Percentiles rank a stretch among this genome's conserved stretches.
These are phyloP conservation scores for Onthophagus taurus DNA, from an alignment of 1,140 invertebrate species.

Conservation along the genomic window DNA sequence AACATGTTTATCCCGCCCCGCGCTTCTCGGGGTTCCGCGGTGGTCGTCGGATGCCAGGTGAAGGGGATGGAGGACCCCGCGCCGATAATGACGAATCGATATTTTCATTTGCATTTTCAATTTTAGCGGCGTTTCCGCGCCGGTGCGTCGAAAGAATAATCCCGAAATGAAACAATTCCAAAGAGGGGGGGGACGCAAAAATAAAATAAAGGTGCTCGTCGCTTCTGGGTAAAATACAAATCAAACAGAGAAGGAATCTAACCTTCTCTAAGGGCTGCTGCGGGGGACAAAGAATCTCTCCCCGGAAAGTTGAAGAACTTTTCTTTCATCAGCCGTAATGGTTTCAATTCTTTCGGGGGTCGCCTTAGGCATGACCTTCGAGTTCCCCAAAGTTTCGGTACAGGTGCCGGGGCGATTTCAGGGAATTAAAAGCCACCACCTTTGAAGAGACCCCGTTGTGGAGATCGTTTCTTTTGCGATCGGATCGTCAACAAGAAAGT, in stretches of 20 bases:
- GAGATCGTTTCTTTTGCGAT: too few relatives aligned
- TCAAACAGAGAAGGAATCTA: slow-evolving; percentile 27
- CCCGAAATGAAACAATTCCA: slow-evolving; percentile 10
- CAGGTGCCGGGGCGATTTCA: too few relatives aligned
- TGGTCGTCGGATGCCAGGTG: too few relatives aligned
- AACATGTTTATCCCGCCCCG: too few relatives aligned
- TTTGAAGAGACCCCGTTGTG: too few relatives aligned
- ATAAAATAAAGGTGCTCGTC: slow-evolving; percentile 3
- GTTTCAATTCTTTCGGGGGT: slow-evolving; percentile 36
- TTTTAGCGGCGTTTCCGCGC: slow-evolving; percentile 8
- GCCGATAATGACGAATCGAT: slow-evolving; percentile 12
- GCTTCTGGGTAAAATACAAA: slow-evolving; percentile 26
- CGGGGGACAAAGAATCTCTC: slow-evolving; percentile 29
- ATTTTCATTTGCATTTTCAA: slow-evolving; percentile 13
- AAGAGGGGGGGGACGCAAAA: not conserved
- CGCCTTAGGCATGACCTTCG: slow-evolving; percentile 32
- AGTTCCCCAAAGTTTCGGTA: slow-evolving; percentile 4
- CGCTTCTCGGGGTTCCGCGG: too few relatives aligned
- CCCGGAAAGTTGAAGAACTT: slow-evolving; percentile 31
- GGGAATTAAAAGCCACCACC: too few relatives aligned
- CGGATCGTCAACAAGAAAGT: too few relatives aligned
- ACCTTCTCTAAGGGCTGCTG: slow-evolving; percentile 23
- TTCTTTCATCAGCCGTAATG: slow-evolving; percentile 38
- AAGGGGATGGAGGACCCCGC: too few relatives aligned
- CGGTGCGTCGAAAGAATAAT: slow-evolving; percentile 10